Evolutionary conservation across 2,113 vertebrate genomes (phyloP), one percentile per base, ranked within the genome.

Genomic region (Odobenus rosmarus): DNA sequence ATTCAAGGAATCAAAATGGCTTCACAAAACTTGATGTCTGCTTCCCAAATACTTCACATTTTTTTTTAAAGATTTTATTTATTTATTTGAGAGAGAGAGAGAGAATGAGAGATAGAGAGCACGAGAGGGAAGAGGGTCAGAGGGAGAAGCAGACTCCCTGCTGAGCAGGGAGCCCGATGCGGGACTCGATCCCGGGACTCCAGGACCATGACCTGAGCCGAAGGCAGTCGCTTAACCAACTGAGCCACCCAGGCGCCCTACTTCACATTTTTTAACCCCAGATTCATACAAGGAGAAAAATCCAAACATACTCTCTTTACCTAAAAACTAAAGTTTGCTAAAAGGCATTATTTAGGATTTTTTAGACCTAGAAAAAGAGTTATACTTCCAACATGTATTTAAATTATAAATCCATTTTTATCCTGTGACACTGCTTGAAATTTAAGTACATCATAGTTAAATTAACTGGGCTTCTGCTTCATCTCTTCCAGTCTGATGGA

Each of bases 1-100:
- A 87, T 42, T 96, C 53, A 95, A 89, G 42, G 51, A 96, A 97
- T 92, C 74, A 97, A 95, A 97, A 95, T 74, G 39, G n/a, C 81
- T 96, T 94, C 49, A 59, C 6, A 86, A 61, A 95, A 94, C 46
- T 71, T 89, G n/a, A 93, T 24, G 11, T 94, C 64, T 94, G 31
- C 79, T 97, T 95, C 94, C 71, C 15, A 95, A 93, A 90, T 39
- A 95, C 12, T 91, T 96, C 76, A 94, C 36, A 95, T 93, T 95
- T 46, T 46, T 97, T 49, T n/a, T n/a, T n/a, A n/a, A n/a, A n/a
- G n/a, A n/a, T n/a, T n/a, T n/a, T n/a, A n/a, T n/a, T n/a, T n/a
- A n/a, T n/a, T n/a, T n/a, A n/a, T n/a, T n/a, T n/a, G n/a, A n/a
- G n/a, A n/a, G n/a, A n/a, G n/a, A n/a, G n/a, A n/a, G n/a, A n/a